Conservation (phyloP, 2,113 vertebrate species). For the Delphinapterus leucas region DNA sequence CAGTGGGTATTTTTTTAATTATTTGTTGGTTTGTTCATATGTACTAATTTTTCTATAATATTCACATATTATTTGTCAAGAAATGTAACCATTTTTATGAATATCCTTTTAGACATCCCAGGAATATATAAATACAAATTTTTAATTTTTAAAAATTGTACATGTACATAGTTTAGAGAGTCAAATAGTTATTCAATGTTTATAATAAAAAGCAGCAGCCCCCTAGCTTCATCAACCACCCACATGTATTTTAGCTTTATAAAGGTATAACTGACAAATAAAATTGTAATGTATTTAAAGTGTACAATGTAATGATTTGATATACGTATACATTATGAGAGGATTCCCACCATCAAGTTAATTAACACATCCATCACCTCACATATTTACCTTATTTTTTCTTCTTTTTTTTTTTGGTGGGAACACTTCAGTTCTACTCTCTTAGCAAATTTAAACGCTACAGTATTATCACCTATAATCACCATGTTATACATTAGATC, state of each 20-base stretch:
- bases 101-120: not conserved
- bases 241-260: not conserved
- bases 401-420: not conserved
- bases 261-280: not conserved
- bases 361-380: not conserved
- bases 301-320: not conserved
- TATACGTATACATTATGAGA: not conserved
- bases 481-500: not conserved
- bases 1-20: not conserved
- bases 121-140: not conserved
- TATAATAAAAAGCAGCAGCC: not conserved
- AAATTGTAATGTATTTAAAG: not conserved
- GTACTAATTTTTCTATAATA: not conserved
- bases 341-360: not conserved
- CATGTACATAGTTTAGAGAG: not conserved
- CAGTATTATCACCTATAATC: not conserved
- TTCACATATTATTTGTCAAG: not conserved
- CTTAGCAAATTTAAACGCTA: not conserved
- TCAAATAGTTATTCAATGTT: not conserved
- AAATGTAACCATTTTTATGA: not conserved
- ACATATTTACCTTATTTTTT: not conserved
- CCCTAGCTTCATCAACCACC: not conserved
- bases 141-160: not conserved
- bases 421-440: not conserved
- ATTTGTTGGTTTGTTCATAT: not conserved